Percentiles rank a stretch among this genome's conserved stretches.
phyloP scores from a whole-genome alignment of 2,113 vertebrate species.

The Charadrius vociferus region DNA sequence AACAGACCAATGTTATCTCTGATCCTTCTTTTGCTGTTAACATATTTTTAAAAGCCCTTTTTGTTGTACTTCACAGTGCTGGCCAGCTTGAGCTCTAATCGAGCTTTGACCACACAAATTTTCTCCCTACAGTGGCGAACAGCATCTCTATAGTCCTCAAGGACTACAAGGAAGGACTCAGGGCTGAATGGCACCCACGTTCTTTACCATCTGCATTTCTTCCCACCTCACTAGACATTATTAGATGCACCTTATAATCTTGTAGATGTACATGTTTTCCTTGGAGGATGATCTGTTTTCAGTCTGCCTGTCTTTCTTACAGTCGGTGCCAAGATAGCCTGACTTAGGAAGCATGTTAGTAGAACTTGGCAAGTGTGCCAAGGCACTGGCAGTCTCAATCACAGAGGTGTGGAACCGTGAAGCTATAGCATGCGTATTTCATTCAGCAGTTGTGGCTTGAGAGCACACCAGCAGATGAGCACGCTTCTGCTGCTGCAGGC shows the following conservation, averaged over 20 bases:
- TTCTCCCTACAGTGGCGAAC: fast-evolving
- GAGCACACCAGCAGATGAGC: neutral
- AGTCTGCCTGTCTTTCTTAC: neutral
- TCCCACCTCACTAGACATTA: neutral
- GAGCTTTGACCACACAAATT: neutral
- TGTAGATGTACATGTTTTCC: neutral
- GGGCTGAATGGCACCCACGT: fast-evolving
- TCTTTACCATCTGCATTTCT: neutral
- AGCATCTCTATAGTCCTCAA: neutral
- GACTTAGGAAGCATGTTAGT: neutral
- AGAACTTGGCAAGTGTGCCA: neutral
- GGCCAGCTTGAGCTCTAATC: neutral
- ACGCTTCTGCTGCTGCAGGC: neutral
- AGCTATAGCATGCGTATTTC: fast-evolving
- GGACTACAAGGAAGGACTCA: neutral
- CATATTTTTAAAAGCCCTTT: neutral
- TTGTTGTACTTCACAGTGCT: neutral
- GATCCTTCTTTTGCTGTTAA: neutral
- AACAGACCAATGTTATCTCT: neutral
- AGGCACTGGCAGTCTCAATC: neutral
- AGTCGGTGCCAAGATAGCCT: neutral
- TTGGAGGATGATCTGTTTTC: neutral
- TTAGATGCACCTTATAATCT: neutral
- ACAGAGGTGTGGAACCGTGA: neutral
- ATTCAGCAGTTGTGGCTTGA: neutral